Evolutionary conservation across 2,888 invertebrate genomes (phyloP), one percentile per base, ranked within the genome.

Genomic region (Chloroclystis v-ata): DNA sequence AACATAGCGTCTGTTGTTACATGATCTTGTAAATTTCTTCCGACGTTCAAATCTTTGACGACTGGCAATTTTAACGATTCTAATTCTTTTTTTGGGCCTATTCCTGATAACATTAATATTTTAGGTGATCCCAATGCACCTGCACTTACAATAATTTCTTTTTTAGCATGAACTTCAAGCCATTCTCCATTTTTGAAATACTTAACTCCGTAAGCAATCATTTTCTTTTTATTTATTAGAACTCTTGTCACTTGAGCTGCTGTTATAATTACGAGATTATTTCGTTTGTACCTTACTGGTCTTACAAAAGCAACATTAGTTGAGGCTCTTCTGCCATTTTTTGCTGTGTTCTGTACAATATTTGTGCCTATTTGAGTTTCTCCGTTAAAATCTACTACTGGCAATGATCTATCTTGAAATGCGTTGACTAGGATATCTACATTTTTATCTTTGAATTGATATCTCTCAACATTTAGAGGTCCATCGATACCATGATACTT

Each of bases 11-110:
- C 72, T 28, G 66, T 91, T 56, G 80, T 91, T 1, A 90, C 84
- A 65, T 94, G 94, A 65, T 94, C 92, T 60, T 93, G 94, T n/a
- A 94, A 76, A 69, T 94, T 94, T 57, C 86, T 80, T 0, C 94
- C 94, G 0, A 94, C 94, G 14, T 91, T 90, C 28, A 93, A 77
- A 72, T 94, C 84, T 53, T 89, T 82, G 0, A 92, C 69, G 0
- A 92, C 81, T 30, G 76, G 69, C 45, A 91, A 91, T 4, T 83
- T 76, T 10, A 88, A 58, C 8, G 65, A 42, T 45, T 77, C 46
- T 1, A 92, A 65, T 39, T 89, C 82, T n/a, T 80, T 59, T 43
- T 70, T 70, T 0, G 91, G 91, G 8, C 92, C 92, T 4, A 94
- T 78, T 1, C 92, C 92, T 39, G 91, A 91, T 1, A 91, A 61